A percentile compares a stretch with the other conserved stretches of the same genome.
These are phyloP conservation scores for Esox lucius DNA, from an alignment of 2,797 vertebrate genomes.

Conservation along the genomic window DNA sequence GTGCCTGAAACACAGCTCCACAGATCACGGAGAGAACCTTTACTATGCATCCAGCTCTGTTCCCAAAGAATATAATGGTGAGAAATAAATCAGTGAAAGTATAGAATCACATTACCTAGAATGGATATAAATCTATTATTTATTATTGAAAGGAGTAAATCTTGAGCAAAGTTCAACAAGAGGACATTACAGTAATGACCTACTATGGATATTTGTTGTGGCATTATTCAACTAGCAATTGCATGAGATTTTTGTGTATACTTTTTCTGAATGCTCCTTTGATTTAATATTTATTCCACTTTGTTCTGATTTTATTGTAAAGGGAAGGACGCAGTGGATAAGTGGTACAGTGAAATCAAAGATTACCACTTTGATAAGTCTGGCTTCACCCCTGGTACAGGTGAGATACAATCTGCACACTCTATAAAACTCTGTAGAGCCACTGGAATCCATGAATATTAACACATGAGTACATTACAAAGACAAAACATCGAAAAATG, in stretches of 20 bases:
- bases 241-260: not conserved
- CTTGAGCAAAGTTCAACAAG: not conserved
- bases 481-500: no score
- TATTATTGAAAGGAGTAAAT: not conserved
- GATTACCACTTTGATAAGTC: conserved; percentile 52
- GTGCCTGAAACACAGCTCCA: conserved; percentile 45
- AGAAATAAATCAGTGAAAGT: not conserved
- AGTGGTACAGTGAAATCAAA: conserved; percentile 58
- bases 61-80: conserved; percentile 24
- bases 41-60: conserved; percentile 49
- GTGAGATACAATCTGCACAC: conserved; percentile 25
- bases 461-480: no score
- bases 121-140: not conserved
- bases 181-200: not conserved
- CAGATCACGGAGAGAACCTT: conserved; percentile 52
- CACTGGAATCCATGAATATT: not conserved
- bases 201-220: no score
- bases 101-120: not conserved
- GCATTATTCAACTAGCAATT: no score
- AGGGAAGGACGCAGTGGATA: conserved; percentile 51
- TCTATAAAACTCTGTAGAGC: not conserved
- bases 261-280: not conserved
- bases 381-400: conserved; percentile 46
- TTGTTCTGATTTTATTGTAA: not conserved
- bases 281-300: not conserved